These are phyloP conservation scores for Todus mexicanus DNA, from an alignment of 2,797 vertebrate genomes.

Conservation along the genomic window DNA sequence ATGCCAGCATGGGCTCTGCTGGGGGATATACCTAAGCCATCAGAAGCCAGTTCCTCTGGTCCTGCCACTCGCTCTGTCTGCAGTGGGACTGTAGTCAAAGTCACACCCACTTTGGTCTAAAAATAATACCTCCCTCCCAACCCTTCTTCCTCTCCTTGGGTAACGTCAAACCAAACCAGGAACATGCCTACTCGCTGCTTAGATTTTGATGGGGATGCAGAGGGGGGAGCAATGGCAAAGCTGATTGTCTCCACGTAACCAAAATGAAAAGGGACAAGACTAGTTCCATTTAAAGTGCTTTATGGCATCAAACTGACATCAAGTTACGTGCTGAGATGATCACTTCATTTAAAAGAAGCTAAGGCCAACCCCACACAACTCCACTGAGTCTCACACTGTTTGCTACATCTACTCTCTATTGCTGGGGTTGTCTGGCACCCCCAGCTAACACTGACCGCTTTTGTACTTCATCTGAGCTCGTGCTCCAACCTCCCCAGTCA, in stretches of 20 bases:
- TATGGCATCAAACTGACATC: not conserved
- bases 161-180: not conserved
- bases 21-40: not conserved
- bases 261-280: not conserved
- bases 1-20: not conserved
- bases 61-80: not conserved
- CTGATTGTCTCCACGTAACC: conserved; percentile 52
- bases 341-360: not conserved
- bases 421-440: not conserved
- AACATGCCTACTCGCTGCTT: not conserved
- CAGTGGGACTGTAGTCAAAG: not conserved
- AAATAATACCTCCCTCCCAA: not conserved
- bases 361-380: not conserved
- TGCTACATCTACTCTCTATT: not conserved
- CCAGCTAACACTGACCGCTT: not conserved
- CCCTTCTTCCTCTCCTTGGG: not conserved
- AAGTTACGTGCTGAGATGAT: conserved; percentile 46
- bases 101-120: not conserved
- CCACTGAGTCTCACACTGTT: not conserved
- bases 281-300: conserved; percentile 69
- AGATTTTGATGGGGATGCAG: not conserved
- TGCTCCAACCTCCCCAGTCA: not conserved
- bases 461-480: not conserved
- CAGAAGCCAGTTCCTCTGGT: not conserved
- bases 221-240: not conserved